Evolutionary conservation across 2,888 invertebrate genomes (phyloP).

Genomic region (Apotomis turbidana): DNA sequence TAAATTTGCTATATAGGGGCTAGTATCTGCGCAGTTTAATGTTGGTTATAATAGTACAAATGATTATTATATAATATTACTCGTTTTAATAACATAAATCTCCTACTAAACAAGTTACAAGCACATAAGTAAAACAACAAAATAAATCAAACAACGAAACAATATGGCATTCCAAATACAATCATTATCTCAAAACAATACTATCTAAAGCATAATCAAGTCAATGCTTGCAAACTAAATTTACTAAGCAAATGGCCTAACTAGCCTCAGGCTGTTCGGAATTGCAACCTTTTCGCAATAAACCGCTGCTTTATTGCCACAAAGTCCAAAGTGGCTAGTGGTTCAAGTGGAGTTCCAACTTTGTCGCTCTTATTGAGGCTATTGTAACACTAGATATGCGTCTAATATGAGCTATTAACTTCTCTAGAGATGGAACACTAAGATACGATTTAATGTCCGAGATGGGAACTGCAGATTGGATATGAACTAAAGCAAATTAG

Average conservation of each 20-base stretch:
- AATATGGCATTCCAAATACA: constrained; percentile 29
- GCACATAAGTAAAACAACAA: constrained; percentile 29
- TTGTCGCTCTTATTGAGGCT: constrained; percentile 28
- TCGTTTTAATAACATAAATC: neutral
- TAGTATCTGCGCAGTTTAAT: too few relatives aligned
- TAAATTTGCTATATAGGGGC: too few relatives aligned
- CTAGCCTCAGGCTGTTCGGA: constrained; percentile 47
- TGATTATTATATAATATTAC: neutral
- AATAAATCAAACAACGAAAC: constrained; percentile 34
- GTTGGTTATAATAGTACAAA: too few relatives aligned
- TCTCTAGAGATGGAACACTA: constrained; percentile 54
- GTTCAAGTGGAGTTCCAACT: constrained; percentile 25
- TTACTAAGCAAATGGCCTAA: constrained; percentile 50
- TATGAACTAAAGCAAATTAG: constrained; percentile 49
- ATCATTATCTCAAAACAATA: constrained; percentile 43
- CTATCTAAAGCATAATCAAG: constrained; percentile 48
- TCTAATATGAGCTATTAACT: constrained; percentile 65
- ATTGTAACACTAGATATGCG: constrained; percentile 48
- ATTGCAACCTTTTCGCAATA: constrained; percentile 49
- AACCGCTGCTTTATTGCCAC: constrained; percentile 34
- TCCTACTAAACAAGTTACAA: constrained; percentile 5
- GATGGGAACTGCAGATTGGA: constrained; percentile 63
- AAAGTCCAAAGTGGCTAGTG: constrained; percentile 39
- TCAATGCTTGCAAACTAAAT: constrained; percentile 42
- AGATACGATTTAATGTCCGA: constrained; percentile 61